Evolutionary conservation across 53 echinoderm and acorn worm species (phyloP).

Genomic region (Zoroaster sp.): DNA sequence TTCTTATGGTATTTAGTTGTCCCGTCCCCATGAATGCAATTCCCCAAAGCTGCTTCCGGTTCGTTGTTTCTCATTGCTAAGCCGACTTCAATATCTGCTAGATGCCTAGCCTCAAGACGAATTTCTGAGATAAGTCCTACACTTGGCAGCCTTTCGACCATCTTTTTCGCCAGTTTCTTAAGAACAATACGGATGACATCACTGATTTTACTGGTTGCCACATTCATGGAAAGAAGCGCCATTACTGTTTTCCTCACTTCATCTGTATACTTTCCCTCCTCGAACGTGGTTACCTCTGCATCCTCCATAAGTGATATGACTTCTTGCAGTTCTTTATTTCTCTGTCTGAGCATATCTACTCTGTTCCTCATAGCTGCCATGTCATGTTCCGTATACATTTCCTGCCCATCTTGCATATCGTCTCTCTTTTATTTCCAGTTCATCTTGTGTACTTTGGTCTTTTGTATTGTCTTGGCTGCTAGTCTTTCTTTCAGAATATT

Average conservation of each 20-base stretch:
- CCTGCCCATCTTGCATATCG: neutral
- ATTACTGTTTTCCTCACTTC: slow-evolving; percentile 40
- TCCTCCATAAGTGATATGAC: neutral
- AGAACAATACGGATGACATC: slow-evolving; percentile 38
- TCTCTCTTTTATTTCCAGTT: neutral
- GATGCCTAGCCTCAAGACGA: slow-evolving; percentile 40
- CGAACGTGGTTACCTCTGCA: neutral
- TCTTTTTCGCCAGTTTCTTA: slow-evolving; percentile 23
- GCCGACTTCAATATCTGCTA: slow-evolving; percentile 50
- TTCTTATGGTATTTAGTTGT: slow-evolving; percentile 59
- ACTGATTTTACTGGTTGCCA: slow-evolving; percentile 22
- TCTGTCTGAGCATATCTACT: neutral
- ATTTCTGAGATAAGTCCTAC: slow-evolving; percentile 11
- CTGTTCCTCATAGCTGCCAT: neutral
- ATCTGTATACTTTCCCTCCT: neutral
- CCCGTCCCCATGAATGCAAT: slow-evolving; percentile 64
- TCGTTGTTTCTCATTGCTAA: slow-evolving; percentile 21
- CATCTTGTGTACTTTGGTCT: neutral
- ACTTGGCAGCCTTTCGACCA: slow-evolving; percentile 15
- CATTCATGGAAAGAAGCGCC: slow-evolving; percentile 50
- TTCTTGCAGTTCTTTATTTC: neutral
- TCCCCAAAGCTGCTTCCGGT: slow-evolving; percentile 43
- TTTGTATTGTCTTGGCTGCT: no score
- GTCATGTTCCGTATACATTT: neutral
- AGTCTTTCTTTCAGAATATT: neutral